Conservation (phyloP, 37 sponge, comb jelly and placozoan species). For the Cladorhizidae sp. region DNA sequence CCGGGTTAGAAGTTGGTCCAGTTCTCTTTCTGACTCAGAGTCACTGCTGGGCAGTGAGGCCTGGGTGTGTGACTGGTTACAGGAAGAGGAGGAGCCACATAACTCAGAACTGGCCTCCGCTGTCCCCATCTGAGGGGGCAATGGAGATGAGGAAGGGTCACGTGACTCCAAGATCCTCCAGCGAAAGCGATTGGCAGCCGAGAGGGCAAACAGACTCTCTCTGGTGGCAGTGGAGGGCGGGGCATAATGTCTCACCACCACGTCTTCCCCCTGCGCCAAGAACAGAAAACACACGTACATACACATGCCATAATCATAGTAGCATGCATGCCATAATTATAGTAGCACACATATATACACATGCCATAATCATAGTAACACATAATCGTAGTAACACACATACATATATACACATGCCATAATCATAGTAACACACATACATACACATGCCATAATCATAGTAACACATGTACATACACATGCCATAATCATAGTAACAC, state of each 20-base stretch:
- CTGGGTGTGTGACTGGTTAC: no score
- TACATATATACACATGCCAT: no score
- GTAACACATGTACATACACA: no score
- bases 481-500: no score
- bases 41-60: not conserved
- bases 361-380: not conserved
- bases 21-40: not conserved
- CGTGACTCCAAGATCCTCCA: slow-evolving; percentile 40
- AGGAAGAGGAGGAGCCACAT: no score
- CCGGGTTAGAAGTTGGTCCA: not conserved
- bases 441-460: no score
- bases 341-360: not conserved
- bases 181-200: slow-evolving; percentile 41
- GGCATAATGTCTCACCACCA: slow-evolving; percentile 62
- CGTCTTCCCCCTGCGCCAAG: slow-evolving; percentile 67
- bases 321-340: not conserved
- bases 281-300: not conserved
- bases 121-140: no score
- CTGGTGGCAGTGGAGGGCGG: slow-evolving; percentile 61
- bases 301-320: not conserved
- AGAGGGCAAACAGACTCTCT: slow-evolving; percentile 59
- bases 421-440: no score
- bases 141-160: not conserved
- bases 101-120: not conserved
- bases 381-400: no score